phyloP scores from a whole-genome alignment of 1,140 invertebrate genomes.

The Drosophila cardini region DNA sequence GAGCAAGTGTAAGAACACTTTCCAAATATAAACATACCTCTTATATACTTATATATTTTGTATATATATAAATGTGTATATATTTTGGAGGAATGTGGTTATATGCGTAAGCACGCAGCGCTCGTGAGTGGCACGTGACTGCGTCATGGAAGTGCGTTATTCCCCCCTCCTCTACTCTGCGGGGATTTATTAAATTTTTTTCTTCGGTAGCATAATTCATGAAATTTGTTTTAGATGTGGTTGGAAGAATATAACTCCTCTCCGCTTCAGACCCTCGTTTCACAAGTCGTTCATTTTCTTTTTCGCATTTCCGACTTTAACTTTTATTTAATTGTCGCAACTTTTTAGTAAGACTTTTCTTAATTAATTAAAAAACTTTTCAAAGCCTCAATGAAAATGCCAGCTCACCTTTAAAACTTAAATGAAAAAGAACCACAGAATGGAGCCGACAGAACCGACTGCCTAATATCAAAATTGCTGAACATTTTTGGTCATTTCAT shows the following conservation, averaged over 20 bases:
- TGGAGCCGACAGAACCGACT: not conserved
- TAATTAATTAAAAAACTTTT: slow-evolving; percentile 81
- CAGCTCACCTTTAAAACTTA: slow-evolving; percentile 54
- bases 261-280: too few species aligned
- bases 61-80: slow-evolving; percentile 4
- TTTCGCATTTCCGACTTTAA: slow-evolving; percentile 59
- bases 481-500: slow-evolving; percentile 48
- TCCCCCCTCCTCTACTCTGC: slow-evolving; percentile 14
- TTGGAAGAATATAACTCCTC: slow-evolving; percentile 15
- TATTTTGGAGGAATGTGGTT: slow-evolving; percentile 24
- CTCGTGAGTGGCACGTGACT: slow-evolving; percentile 65
- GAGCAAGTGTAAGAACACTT: slow-evolving; percentile 67
- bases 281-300: not conserved
- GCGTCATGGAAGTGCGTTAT: slow-evolving; percentile 52
- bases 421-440: slow-evolving; percentile 12
- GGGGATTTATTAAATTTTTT: slow-evolving; percentile 69
- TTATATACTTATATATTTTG: slow-evolving; percentile 14
- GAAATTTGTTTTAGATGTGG: slow-evolving; percentile 64
- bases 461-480: slow-evolving; percentile 35
- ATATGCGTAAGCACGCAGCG: slow-evolving; percentile 46
- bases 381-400: slow-evolving; percentile 55
- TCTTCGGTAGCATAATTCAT: slow-evolving; percentile 45
- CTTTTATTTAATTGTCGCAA: slow-evolving; percentile 73
- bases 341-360: slow-evolving; percentile 60
- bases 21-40: slow-evolving; percentile 14